Evolutionary conservation across 2,888 invertebrate species (phyloP), one percentile per base, ranked within the genome.

Genomic region (Ditylenchus weischeri): DNA sequence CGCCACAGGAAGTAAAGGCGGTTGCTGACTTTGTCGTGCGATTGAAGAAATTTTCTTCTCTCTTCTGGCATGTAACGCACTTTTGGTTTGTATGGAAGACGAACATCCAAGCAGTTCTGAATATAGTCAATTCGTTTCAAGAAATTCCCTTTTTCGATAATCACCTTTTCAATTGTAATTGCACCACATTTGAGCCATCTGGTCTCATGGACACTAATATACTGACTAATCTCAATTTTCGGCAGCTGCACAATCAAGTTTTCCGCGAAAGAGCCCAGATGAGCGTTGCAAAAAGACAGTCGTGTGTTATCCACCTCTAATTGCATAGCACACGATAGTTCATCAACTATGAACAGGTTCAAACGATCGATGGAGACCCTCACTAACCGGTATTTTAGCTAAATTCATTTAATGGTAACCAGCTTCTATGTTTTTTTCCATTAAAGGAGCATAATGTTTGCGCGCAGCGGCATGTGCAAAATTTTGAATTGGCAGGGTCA

Each of bases 1-100:
- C 49, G 51, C 95, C 95, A 96, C 36, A 98, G 85, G 83, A 98
- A 96, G 92, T 93, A 93, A 48, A 98, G 86, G 67, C 93, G 88
- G 82, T 91, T 91, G 0, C 89, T 89, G 75, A 89, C 88, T 29
- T 89, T 89, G 84, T 98, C 96, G 78, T 87, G 87, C 7, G 80
- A 72, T 68, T 82, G 81, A 18, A 87, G 79, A 76, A 87, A 87
- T 13, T 70, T 71, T 10, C 63, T 29, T 2, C 76, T 69, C 13
- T 71, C 73, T 35, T 72, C 71, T 38, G 65, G 60, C 18, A 69
- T 48, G 18, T 35, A 61, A 57, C 15, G 23, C 57, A 23, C 61
- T 29, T 49, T 57, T 19, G 57, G 64, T 15, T 35, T 23, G 59
- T 60, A 65, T 15, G 76, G 74, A 15, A 74, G 68, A 2, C 73